Base-by-base conservation (phyloP, 2,797 vertebrate species). In the Cyclopterus lumpus region DNA sequence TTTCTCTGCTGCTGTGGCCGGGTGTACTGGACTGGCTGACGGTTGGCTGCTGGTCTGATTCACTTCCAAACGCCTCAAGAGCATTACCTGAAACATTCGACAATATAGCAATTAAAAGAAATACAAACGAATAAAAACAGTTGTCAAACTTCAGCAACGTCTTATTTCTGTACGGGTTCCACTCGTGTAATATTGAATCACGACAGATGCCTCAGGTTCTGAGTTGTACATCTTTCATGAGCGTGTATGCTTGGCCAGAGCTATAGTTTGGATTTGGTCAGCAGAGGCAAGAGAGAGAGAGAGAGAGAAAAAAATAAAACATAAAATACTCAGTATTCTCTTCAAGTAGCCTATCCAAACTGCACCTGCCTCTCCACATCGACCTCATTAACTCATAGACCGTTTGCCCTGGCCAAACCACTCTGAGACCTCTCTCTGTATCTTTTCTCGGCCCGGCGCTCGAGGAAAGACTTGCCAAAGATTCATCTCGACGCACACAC, bases 41-140 rank as follows among this genome's bases (percentile, higher is more conserved):
- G 1, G 94, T 93, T 1, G 93, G 87, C 28, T 88, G 95, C 88
- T 94, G 90, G 75, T 94, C 94, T 44, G 94, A 92, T 66, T 90
- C 96, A 0, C 96, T 96, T 75, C 95, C 97, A 85, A 98, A 99
- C 46, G 93, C 95, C 83, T 90, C 86, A 28, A 99, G 96, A 72
- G 98, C 96, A 0, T 97, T 97, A 86, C 94, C 98, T 99, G 78
- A 87, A 84, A 79, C 46, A 86, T 18, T 40, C 81, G 24, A 86
- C 20, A 75, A 28, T 28, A 28, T 5, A 75, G 44, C 49, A 63
- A 20, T 60, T 18, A 18, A 68, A 20, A 34, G 59, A 51, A 66
- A 18, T 60, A n/a, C n/a, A 10, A 20, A 68, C 28, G 26, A 20
- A 38, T 51, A 22, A 28, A 2, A 49, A 54, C 6, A 6, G 32